These are phyloP conservation scores for Ianthella basta DNA, from an alignment of 37 sponge, comb jelly and placozoan species.

Conservation along the genomic window DNA sequence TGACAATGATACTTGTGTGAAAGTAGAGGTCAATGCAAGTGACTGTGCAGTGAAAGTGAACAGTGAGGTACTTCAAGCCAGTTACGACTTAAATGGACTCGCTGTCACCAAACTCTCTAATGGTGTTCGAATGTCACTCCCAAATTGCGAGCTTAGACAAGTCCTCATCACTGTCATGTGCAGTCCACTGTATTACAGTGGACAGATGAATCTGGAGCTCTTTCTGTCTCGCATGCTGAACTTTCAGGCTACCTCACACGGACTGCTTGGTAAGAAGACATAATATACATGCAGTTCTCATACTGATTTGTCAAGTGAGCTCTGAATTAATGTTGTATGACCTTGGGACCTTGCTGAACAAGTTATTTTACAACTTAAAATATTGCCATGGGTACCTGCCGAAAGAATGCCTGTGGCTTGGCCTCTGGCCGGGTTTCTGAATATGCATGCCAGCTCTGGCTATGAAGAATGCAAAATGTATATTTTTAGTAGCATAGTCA, in stretches of 20 bases:
- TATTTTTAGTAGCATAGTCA: too few species aligned
- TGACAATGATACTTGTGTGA: constrained; percentile 5
- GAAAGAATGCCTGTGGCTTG: too few species aligned
- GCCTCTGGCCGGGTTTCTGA: too few species aligned
- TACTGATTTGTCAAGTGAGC: too few species aligned
- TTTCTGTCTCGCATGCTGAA: constrained; percentile 8
- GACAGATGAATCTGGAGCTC: neutral
- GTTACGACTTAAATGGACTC: neutral
- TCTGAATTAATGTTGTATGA: too few species aligned
- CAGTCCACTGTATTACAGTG: neutral
- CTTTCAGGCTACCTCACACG: constrained; percentile 14
- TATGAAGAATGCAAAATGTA: too few species aligned
- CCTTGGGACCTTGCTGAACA: too few species aligned
- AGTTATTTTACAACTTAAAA: too few species aligned
- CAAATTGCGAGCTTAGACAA: constrained; percentile 18
- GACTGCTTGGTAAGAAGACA: constrained; percentile 22
- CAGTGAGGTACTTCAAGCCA: neutral
- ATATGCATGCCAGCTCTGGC: too few species aligned
- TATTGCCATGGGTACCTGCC: too few species aligned
- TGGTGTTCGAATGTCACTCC: constrained; percentile 1
- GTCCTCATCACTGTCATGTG: neutral
- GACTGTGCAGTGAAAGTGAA: neutral
- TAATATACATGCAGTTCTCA: too few species aligned
- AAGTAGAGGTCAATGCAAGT: neutral
- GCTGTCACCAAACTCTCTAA: neutral